Conservation (phyloP, 2,888 invertebrate species). For the Andrena praecox region DNA sequence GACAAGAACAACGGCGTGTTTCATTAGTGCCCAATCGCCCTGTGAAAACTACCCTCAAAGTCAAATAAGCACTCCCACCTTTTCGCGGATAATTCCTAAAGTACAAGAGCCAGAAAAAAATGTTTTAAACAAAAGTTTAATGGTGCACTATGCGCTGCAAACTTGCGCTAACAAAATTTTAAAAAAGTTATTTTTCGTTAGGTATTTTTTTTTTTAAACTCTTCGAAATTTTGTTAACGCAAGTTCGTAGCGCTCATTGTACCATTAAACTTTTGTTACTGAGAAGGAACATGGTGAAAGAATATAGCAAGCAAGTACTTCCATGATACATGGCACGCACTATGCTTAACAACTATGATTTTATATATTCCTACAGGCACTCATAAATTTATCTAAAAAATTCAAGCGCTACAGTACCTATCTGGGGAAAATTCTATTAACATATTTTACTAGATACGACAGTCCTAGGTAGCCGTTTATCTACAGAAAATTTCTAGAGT, state of each 20-base stretch:
- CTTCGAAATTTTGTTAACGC: neutral
- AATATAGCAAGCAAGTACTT: neutral
- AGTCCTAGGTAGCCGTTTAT: neutral
- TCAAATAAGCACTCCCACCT: too few relatives aligned
- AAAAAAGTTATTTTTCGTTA: too few relatives aligned
- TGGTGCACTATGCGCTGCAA: too few relatives aligned
- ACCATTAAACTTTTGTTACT: too few relatives aligned
- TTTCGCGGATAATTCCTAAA: too few relatives aligned
- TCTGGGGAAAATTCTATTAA: slow-evolving; percentile 23
- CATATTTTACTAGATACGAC: slow-evolving; percentile 10
- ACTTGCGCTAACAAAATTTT: too few relatives aligned
- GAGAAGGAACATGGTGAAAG: neutral
- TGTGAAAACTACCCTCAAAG: too few relatives aligned
- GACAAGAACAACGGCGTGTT: too few relatives aligned
- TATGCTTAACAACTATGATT: neutral
- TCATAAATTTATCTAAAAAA: slow-evolving; percentile 13
- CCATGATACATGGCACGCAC: too few relatives aligned
- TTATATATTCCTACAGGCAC: neutral
- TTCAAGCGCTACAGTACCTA: neutral
- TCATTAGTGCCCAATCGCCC: too few relatives aligned
- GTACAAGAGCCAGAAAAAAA: too few relatives aligned
- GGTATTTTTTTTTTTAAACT: neutral
- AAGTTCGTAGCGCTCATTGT: neutral
- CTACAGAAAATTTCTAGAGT: neutral
- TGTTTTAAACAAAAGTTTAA: too few relatives aligned